These are phyloP conservation scores for Eilema caniola DNA, from an alignment of 2,888 invertebrate genomes.

Conservation along the genomic window DNA sequence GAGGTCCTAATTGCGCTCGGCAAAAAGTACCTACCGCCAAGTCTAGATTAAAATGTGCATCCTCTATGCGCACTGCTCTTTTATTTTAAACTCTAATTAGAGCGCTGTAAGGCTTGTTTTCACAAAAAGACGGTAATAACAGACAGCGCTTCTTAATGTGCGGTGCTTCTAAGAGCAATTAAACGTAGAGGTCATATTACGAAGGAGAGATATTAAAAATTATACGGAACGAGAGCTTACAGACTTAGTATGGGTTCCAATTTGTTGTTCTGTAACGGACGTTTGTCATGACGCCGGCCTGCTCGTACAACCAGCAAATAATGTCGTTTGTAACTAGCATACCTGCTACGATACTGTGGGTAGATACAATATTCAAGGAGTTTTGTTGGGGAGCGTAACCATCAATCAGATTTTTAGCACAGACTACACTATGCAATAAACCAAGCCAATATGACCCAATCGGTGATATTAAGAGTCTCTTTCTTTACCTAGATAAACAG, in stretches of 20 bases:
- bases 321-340: not conserved
- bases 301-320: not conserved
- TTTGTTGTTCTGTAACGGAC: slow-evolving; percentile 18
- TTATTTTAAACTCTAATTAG: slow-evolving; percentile 50
- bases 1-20: slow-evolving; percentile 71
- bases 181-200: slow-evolving; percentile 69
- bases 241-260: slow-evolving; percentile 18
- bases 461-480: no score
- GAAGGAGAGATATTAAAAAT: slow-evolving; percentile 54
- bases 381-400: no score
- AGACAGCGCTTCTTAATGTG: slow-evolving; percentile 61
- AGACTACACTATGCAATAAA: no score
- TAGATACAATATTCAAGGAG: no score
- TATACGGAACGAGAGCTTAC: slow-evolving; percentile 29
- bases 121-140: slow-evolving; percentile 32
- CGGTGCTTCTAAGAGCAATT: slow-evolving; percentile 67
- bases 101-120: slow-evolving; percentile 44
- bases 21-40: slow-evolving; percentile 73
- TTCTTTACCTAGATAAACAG: no score
- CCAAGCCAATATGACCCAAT: no score
- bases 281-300: not conserved
- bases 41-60: slow-evolving; percentile 76
- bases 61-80: slow-evolving; percentile 34
- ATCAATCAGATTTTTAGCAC: no score
- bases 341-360: no score